These are phyloP conservation scores for Andricus curvator DNA, from an alignment of 2,888 invertebrate genomes.

Conservation along the genomic window DNA sequence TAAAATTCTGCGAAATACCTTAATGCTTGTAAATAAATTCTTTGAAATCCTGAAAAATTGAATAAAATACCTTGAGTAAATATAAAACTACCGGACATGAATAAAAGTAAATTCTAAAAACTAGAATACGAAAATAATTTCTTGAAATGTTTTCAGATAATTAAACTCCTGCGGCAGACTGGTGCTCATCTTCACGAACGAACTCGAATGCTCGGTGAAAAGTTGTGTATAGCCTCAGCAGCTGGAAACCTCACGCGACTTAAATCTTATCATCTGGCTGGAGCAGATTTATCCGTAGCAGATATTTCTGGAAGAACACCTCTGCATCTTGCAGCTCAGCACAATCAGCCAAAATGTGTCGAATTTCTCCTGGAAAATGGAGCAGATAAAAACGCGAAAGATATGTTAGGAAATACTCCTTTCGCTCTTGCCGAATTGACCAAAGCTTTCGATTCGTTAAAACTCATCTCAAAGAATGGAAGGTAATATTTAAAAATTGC, in stretches of 20 bases:
- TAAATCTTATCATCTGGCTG: conserved; percentile 83
- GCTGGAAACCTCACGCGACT: conserved; percentile 81
- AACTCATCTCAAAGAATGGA: background rate
- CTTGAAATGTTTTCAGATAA: conserved; percentile 75
- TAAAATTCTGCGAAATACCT: too few species aligned
- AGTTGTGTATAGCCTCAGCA: conserved; percentile 84
- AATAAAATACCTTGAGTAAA: too few species aligned
- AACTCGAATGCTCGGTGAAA: conserved; percentile 82
- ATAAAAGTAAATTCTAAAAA: too few species aligned
- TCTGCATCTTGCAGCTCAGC: conserved; percentile 84
- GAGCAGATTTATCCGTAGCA: conserved; percentile 82
- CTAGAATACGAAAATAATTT: background rate
- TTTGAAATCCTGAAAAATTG: too few species aligned
- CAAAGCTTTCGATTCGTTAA: conserved; percentile 41
- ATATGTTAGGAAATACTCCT: conserved; percentile 81
- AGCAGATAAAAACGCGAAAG: conserved; percentile 76
- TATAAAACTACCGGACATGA: too few species aligned
- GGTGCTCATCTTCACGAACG: conserved; percentile 87
- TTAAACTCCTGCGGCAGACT: conserved; percentile 84
- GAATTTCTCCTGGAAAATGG: conserved; percentile 80
- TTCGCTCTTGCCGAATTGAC: conserved; percentile 79
- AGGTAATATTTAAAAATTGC: background rate
- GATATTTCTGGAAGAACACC: conserved; percentile 85
- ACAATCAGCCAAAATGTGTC: conserved; percentile 79
- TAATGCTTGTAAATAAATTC: too few species aligned